These are phyloP conservation scores for Drosophila bocqueti DNA, from an alignment of 1,140 invertebrate species.

Conservation along the genomic window DNA sequence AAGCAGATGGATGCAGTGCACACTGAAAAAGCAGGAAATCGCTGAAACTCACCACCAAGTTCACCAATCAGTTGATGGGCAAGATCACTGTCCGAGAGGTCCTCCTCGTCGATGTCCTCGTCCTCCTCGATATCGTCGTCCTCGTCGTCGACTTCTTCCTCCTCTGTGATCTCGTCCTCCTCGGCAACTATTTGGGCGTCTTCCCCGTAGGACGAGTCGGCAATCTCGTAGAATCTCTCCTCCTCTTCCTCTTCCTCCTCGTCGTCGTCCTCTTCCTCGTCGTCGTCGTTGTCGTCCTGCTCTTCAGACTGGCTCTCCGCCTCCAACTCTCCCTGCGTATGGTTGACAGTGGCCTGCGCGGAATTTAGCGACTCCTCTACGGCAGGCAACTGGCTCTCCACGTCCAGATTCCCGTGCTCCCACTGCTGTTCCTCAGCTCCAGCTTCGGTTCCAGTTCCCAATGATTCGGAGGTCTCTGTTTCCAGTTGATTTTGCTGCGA, in stretches of 20 bases:
- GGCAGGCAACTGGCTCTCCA: conserved; percentile 26
- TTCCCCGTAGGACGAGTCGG: conserved; percentile 74
- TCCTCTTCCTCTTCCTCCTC: conserved; percentile 67
- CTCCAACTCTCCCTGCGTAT: conserved; percentile 20
- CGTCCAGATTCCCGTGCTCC: conserved; percentile 30
- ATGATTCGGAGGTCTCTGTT: conserved; percentile 4
- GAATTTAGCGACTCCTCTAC: conserved; percentile 15
- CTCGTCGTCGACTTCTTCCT: conserved; percentile 74
- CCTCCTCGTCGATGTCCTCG: conserved; percentile 72
- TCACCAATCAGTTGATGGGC: conserved; percentile 75
- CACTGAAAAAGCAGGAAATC: not conserved
- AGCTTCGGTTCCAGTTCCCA: conserved; percentile 1
- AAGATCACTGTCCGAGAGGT: conserved; percentile 76
- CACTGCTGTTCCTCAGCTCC: conserved; percentile 25
- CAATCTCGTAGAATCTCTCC: conserved; percentile 73
- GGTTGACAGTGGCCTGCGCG: conserved; percentile 3
- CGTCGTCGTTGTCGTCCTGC: conserved; percentile 55
- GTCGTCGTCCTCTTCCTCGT: conserved; percentile 67
- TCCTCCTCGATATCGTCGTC: conserved; percentile 74
- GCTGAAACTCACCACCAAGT: conserved; percentile 72
- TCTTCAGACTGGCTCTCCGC: conserved; percentile 39
- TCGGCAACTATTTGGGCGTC: conserved; percentile 77
- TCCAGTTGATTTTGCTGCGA: conserved; percentile 27
- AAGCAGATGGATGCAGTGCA: conserved; percentile 13
- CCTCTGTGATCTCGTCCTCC: conserved; percentile 76